Evolutionary conservation across 1,140 invertebrate genomes (phyloP).

Genomic region (Eufriesea mexicana): DNA sequence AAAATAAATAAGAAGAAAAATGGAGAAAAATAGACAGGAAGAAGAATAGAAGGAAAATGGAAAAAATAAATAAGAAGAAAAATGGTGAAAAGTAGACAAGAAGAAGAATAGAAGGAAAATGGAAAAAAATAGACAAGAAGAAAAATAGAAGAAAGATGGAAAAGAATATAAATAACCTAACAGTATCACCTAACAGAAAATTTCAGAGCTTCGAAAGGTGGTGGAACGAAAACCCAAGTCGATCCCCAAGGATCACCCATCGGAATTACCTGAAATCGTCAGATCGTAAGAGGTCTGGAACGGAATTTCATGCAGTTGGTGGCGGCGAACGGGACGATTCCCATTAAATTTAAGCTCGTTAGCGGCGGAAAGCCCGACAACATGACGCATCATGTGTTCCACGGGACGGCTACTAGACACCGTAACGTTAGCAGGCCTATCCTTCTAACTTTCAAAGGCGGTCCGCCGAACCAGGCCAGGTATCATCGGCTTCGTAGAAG

Average conservation of each 20-base stretch:
- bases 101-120: too few species aligned
- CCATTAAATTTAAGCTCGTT: conserved; percentile 62
- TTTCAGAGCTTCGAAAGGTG: background rate
- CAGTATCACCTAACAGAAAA: background rate
- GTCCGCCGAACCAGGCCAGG: conserved; percentile 51
- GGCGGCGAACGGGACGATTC: conserved; percentile 2
- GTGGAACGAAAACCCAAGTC: background rate
- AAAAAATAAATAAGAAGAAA: too few species aligned
- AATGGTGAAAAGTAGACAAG: too few species aligned
- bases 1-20: too few species aligned
- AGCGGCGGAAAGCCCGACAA: conserved; percentile 16
- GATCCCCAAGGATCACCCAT: background rate
- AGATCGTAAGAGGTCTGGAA: background rate
- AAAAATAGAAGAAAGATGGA: too few species aligned
- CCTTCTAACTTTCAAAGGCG: conserved; percentile 59
- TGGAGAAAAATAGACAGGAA: too few species aligned
- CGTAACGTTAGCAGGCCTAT: conserved; percentile 35
- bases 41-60: too few species aligned
- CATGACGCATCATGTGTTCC: conserved; percentile 54
- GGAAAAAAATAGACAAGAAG: too few species aligned
- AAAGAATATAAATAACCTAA: background rate
- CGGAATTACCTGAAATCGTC: conserved; percentile 15
- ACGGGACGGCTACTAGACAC: conserved; percentile 61
- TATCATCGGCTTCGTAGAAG: conserved; percentile 55
- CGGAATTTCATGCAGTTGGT: conserved; percentile 1